phyloP scores from a whole-genome alignment of 2,888 invertebrate species.

The Drosophila recens region DNA sequence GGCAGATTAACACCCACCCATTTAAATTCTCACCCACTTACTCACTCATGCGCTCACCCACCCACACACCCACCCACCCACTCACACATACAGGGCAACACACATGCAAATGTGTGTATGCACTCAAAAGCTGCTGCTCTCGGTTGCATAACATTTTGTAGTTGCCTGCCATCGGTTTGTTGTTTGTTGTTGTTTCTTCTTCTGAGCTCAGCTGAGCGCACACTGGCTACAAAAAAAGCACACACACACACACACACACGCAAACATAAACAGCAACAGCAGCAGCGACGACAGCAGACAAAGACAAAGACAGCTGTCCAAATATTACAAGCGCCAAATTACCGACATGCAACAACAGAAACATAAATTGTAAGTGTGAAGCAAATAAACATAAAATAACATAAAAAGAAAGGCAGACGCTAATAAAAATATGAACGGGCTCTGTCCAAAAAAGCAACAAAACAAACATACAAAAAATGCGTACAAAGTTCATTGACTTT shows the following conservation, averaged over 20 bases:
- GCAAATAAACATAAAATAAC: conserved; percentile 59
- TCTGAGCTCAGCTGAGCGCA: conserved; percentile 51
- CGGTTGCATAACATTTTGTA: conserved; percentile 52
- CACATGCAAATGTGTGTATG: neutral
- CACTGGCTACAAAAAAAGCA: conserved; percentile 27
- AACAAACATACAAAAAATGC: conserved; percentile 72
- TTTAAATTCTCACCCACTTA: conserved; percentile 4
- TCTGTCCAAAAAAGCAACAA: conserved; percentile 43
- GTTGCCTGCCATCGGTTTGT: conserved; percentile 27
- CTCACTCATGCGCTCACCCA: conserved; percentile 3
- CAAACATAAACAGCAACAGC: neutral
- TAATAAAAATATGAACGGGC: conserved; percentile 61
- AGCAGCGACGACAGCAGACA: conserved; percentile 4
- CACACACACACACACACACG: conserved; percentile 8
- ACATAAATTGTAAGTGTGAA: conserved; percentile 60
- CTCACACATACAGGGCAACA: neutral
- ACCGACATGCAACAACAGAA: conserved; percentile 31
- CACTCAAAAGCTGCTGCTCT: conserved; percentile 24
- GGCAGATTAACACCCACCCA: conserved; percentile 13
- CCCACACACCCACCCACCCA: conserved; percentile 1
- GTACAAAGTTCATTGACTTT: conserved; percentile 84
- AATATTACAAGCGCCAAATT: conserved; percentile 58
- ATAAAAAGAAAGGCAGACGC: conserved; percentile 58
- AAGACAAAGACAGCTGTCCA: conserved; percentile 50
- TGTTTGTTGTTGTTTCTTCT: conserved; percentile 33